These are phyloP conservation scores for Vanacampus margaritifer DNA, from an alignment of 2,113 vertebrate genomes.

Conservation along the genomic window DNA sequence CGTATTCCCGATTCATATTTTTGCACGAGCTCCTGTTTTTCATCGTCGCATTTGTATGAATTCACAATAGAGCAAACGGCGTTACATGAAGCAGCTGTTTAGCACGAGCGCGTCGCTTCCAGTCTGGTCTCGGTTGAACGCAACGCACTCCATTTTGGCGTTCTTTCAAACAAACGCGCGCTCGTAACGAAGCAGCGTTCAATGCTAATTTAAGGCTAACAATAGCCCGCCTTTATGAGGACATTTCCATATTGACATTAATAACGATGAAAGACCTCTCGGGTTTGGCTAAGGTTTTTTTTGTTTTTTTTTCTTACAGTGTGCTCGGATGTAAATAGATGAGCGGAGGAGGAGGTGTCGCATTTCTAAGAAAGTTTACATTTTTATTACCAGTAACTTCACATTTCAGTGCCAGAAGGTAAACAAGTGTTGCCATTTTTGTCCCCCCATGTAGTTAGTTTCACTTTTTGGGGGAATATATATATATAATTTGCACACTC, in stretches of 20 bases:
- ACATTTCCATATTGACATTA: constrained; percentile 36
- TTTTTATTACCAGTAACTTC: neutral
- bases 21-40: neutral
- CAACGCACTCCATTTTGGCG: constrained; percentile 48
- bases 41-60: neutral
- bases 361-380: neutral
- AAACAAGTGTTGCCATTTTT: neutral
- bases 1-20: neutral
- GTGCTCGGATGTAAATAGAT: neutral
- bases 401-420: neutral
- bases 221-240: constrained; percentile 16
- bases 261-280: constrained; percentile 35
- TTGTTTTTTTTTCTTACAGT: constrained; percentile 5
- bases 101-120: constrained; percentile 16
- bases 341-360: neutral
- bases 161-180: constrained; percentile 45
- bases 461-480: neutral
- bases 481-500: too few relatives aligned
- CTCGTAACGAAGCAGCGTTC: constrained; percentile 42
- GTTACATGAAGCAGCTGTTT: constrained; percentile 20
- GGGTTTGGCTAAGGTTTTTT: constrained; percentile 19
- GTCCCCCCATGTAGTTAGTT: neutral
- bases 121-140: constrained; percentile 34
- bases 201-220: constrained; percentile 40
- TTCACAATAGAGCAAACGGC: neutral